Conservation (phyloP, 2,113 vertebrate genomes). For the Ursus arctos region DNA sequence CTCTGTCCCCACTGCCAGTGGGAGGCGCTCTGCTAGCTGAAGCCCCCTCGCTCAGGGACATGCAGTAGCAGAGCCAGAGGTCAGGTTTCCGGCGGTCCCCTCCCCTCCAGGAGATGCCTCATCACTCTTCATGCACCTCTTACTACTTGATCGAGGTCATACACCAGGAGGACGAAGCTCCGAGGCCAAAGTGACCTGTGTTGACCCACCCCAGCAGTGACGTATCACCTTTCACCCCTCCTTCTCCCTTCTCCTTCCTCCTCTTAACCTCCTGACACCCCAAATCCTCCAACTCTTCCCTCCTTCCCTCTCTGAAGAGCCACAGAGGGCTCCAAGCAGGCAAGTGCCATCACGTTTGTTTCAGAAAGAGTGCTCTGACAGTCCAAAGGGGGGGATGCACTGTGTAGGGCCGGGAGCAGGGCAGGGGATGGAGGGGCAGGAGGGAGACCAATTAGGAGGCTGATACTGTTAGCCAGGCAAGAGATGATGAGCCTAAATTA, state of each 20-base stretch:
- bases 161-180: not conserved
- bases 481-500: slow-evolving; percentile 76
- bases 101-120: not conserved
- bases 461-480: slow-evolving; percentile 64
- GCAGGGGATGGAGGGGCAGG: slow-evolving; percentile 43
- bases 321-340: not conserved
- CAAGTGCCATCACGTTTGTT: not conserved
- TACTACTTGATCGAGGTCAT: not conserved
- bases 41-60: not conserved
- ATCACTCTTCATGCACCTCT: not conserved
- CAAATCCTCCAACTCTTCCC: not conserved
- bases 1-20: not conserved
- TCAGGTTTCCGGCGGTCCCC: not conserved
- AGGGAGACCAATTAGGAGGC: slow-evolving; percentile 69
- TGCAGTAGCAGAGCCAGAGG: not conserved
- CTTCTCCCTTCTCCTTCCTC: slow-evolving; percentile 43
- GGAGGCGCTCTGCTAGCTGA: not conserved
- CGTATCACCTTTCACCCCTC: not conserved
- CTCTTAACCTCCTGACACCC: not conserved
- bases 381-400: not conserved
- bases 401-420: slow-evolving; percentile 1
- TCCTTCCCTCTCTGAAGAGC: not conserved
- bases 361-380: not conserved
- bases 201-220: not conserved
- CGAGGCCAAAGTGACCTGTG: slow-evolving; percentile 48